phyloP scores from a whole-genome alignment of 2,888 invertebrate species.

The Eupithecia tripunctaria region DNA sequence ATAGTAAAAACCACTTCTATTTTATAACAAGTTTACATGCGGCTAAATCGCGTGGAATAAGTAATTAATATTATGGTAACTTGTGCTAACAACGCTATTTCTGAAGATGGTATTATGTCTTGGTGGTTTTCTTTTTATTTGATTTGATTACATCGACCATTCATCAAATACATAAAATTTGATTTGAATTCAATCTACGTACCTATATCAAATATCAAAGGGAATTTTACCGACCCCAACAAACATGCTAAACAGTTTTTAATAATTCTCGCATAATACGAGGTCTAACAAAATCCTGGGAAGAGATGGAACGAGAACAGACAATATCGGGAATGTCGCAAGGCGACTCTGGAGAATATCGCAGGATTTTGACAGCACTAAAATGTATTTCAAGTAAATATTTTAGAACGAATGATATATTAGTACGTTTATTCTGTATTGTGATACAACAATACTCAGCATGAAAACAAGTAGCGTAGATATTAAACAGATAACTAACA shows the following conservation, averaged over 20 bases:
- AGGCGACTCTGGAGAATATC: background rate
- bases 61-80: constrained; percentile 28
- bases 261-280: background rate
- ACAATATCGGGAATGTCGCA: background rate
- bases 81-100: background rate
- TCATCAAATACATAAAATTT: background rate
- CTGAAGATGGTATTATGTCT: background rate
- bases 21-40: constrained; percentile 7
- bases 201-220: too few species aligned
- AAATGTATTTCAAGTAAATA: too few species aligned
- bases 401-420: too few species aligned
- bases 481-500: too few species aligned
- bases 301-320: background rate
- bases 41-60: constrained; percentile 19
- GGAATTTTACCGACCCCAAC: background rate
- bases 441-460: too few species aligned
- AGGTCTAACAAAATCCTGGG: background rate
- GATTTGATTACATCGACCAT: background rate
- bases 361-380: too few species aligned
- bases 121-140: constrained; percentile 9
- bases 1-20: background rate
- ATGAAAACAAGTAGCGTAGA: too few species aligned
- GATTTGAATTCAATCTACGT: background rate
- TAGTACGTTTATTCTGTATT: too few species aligned
- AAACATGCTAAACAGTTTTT: background rate